Evolutionary conservation across 2,888 invertebrate genomes (phyloP).

Genomic region (Scaptomyza tumidula): DNA sequence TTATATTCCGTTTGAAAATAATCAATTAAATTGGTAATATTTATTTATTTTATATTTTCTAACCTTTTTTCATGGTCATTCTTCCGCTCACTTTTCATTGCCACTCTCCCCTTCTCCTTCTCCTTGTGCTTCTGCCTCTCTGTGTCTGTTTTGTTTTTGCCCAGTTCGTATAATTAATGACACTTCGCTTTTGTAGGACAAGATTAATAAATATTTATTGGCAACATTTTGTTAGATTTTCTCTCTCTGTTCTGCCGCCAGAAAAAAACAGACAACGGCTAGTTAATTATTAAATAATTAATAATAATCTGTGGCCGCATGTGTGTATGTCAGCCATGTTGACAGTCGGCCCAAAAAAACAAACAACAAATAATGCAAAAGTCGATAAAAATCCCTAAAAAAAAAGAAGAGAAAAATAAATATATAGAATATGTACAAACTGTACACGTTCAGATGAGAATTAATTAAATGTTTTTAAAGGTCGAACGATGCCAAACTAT

Average conservation of each 20-base stretch:
- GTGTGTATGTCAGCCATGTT: constrained; percentile 39
- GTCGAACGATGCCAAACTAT: neutral
- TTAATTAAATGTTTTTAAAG: neutral
- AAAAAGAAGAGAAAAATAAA: too few species aligned
- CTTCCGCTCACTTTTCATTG: too few species aligned
- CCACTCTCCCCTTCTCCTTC: neutral
- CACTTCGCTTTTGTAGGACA: constrained; percentile 47
- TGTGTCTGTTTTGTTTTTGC: neutral
- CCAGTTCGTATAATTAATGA: constrained; percentile 48
- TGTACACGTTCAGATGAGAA: neutral
- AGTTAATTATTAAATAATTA: constrained; percentile 59
- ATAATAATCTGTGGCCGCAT: constrained; percentile 51
- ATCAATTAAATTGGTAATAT: too few species aligned
- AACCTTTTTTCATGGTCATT: too few species aligned
- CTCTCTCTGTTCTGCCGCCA: constrained; percentile 4
- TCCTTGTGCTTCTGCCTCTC: neutral
- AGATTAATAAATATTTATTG: constrained; percentile 65
- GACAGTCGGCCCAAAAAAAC: constrained; percentile 30
- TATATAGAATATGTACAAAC: too few species aligned
- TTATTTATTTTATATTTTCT: too few species aligned
- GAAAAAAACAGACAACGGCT: constrained; percentile 36
- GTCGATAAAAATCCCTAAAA: neutral
- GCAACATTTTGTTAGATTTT: constrained; percentile 41
- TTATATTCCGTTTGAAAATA: too few species aligned
- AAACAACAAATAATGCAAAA: neutral